Base-by-base conservation (phyloP, 2,113 vertebrate species). In the Chionomys nivalis region DNA sequence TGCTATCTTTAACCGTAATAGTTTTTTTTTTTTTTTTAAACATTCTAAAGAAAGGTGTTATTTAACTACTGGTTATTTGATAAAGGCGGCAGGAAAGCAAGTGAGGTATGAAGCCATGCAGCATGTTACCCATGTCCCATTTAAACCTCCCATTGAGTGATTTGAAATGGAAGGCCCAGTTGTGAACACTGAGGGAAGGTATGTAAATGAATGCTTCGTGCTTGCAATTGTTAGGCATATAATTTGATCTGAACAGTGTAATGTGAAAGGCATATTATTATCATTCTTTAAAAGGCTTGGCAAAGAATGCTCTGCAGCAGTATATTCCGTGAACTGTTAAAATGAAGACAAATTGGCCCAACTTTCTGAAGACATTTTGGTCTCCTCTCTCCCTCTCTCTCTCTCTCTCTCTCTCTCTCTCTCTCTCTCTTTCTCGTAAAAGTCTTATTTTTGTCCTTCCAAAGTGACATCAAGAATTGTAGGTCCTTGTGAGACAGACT, bases 201-300 rank as follows among this genome's bases (percentile, higher is more conserved):
- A 95, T 97, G 94, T 94, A 97, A 97, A 97, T 97, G 76, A 96
- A 81, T 95, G 87, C 78, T 96, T 97, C 21, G 65, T 93, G 79
- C 58, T 92, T 96, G 83, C 95, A 91, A 97, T 95, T 97, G 94
- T 92, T 93, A 97, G 95, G 75, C 75, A 95, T 98, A 95, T 94
- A 96, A 97, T 97, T 97, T 97, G 89, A 97, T 97, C 73, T 95
- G 73, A 97, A 87, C 58, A 96, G 16, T 97, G 89, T 96, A 91
- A 95, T 95, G 44, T 39, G 58, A 91, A 96, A 97, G 81, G 14
- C 89, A 77, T 97, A 85, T 96, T 94, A 98, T 98, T 97, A 96
- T 94, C 96, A 93, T 98, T 97, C 93, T 96, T 97, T 95, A 75
- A 92, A 97, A 76, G 76, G 5, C 65, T 95, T 95, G 91, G 82